These are phyloP conservation scores for Parauchenoglanis punctatus DNA, from an alignment of 2,797 vertebrate genomes.

Conservation along the genomic window DNA sequence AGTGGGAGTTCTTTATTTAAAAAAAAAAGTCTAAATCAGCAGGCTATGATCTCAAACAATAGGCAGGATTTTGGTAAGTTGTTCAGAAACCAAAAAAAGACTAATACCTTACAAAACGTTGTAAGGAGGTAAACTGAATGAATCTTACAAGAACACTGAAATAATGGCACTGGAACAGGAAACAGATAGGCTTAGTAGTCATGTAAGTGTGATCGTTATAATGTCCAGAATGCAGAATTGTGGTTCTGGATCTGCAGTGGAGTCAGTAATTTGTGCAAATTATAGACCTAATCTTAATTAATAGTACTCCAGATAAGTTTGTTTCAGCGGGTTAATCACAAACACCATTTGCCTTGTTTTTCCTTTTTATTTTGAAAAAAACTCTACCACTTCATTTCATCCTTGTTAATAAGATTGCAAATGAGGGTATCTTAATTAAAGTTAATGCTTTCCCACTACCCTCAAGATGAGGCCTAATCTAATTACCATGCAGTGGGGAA, in stretches of 20 bases:
- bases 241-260: neutral
- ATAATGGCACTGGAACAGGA: neutral
- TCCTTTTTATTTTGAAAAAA: neutral
- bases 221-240: neutral
- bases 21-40: neutral
- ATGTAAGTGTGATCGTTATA: neutral
- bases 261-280: conserved; percentile 22
- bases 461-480: conserved; percentile 56
- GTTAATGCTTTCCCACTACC: conserved; percentile 55
- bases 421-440: conserved; percentile 54
- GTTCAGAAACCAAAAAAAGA: neutral
- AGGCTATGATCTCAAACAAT: neutral
- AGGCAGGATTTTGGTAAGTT: neutral
- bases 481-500: conserved; percentile 57
- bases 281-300: conserved; percentile 36
- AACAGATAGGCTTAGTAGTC: neutral
- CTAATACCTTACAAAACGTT: neutral
- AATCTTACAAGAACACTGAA: neutral
- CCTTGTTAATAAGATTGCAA: conserved; percentile 57
- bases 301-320: conserved; percentile 38
- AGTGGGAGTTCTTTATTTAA: neutral
- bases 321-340: conserved; percentile 3
- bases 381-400: conserved; percentile 44
- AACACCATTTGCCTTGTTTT: conserved; percentile 29
- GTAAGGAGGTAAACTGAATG: neutral